Base-by-base conservation (phyloP, 1,140 invertebrate genomes). In the Thaumatotibia leucotreta region DNA sequence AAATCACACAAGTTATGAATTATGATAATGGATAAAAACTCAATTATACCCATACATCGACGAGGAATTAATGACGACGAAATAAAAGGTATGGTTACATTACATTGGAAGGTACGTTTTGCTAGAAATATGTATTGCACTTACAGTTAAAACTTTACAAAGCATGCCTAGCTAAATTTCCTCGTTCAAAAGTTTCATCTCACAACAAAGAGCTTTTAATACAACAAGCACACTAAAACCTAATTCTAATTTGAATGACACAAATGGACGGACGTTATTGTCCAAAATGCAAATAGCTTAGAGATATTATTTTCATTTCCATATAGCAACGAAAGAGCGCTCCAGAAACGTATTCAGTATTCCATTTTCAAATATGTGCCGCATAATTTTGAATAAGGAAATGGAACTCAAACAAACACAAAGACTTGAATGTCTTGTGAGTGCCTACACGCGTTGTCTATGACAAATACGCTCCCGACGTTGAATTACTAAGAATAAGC, bases 371-470 rank as follows among this genome's bases (percentile, higher is more conserved):
- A 79, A 78, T 81, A 79, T 74, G 65, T 78, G 78, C 74, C 70
- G 75, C 73, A 82, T 84, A 82, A 85, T 78, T 85, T 84, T 83
- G 77, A 76, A 82, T 85, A 84, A 82, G 76, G 73, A 73, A 84
- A 85, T 80, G 75, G 74, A 80, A 79, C 66, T 77, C 75, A 73
- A 76, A 72, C 73, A 75, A 75, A 82, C 67, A 80, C 74, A 79
- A 80, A 77, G 71, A 61, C 77, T 78, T 77, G 77, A 75, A 73
- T 75, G 74, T 75, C 69, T 62, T 70, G 67, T 77, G 78, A 84
- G 79, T 84, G 84, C 77, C 72, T 74, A 80, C 75, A 68, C 75
- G 75, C 68, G 65, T 73, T 69, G 64, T 52, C 33, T 77, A 72
- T 78, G 80, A 84, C 80, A 82, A 86, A 84, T 83, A 80, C 71